Evolutionary conservation across 1,140 invertebrate genomes (phyloP).

Genomic region (Whitmania pigra): DNA sequence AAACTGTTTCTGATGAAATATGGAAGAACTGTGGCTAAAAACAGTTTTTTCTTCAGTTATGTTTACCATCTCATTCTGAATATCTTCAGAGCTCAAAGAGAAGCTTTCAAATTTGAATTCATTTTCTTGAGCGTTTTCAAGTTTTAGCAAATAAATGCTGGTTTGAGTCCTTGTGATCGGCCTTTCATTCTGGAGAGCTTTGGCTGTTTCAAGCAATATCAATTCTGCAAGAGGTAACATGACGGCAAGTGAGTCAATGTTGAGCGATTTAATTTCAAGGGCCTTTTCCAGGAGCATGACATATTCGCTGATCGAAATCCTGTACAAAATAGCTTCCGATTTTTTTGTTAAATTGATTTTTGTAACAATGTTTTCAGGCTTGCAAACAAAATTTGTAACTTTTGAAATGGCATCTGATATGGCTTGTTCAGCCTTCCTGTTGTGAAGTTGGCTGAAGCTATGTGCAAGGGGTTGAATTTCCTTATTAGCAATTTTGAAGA

Average conservation of each 20-base stretch:
- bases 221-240: conserved; percentile 1
- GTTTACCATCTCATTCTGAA: not conserved
- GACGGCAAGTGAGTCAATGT: not conserved
- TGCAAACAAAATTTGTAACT: not conserved
- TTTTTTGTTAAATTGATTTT: not conserved
- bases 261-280: not conserved
- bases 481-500: not conserved
- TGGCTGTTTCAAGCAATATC: not conserved
- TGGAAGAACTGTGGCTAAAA: not conserved
- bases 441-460: not conserved
- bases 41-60: not conserved
- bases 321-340: not conserved
- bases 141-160: not conserved
- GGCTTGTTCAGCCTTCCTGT: not conserved
- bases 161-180: not conserved
- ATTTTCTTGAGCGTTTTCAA: not conserved
- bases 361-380: not conserved
- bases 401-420: not conserved
- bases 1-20: not conserved
- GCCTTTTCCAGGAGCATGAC: conserved; percentile 4
- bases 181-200: not conserved
- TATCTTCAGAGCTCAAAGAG: not conserved
- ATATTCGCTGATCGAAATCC: not conserved
- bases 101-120: not conserved
- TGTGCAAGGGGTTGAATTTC: not conserved